A percentile compares a stretch with the other conserved stretches of the same genome.
Evolutionary conservation across 2,888 invertebrate species (phyloP).

Genomic region (Pheosia gnoma): DNA sequence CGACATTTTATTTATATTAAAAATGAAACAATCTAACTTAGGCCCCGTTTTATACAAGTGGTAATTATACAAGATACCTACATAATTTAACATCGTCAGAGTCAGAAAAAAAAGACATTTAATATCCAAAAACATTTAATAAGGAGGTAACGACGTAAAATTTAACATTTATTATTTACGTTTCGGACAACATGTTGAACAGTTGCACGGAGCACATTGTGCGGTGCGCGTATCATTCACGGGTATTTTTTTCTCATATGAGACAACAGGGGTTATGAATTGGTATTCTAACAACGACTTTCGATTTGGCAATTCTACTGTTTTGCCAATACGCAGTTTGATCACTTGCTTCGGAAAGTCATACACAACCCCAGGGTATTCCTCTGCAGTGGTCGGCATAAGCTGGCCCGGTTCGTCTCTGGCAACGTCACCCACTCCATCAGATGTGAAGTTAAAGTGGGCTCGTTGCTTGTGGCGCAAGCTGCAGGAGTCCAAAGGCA

Average conservation of each 20-base stretch:
- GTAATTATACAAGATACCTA: background rate
- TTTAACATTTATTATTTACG: constrained; percentile 22
- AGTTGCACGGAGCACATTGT: constrained; percentile 57
- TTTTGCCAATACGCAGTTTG: constrained; percentile 68
- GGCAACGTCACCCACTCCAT: constrained; percentile 70
- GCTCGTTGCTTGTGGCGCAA: constrained; percentile 71
- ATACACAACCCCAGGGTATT: constrained; percentile 69
- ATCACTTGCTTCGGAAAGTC: constrained; percentile 71
- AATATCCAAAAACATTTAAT: constrained; percentile 35
- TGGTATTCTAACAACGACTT: constrained; percentile 75
- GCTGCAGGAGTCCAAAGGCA: constrained; percentile 70
- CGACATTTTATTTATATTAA: constrained; percentile 50
- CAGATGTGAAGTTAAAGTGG: constrained; percentile 71
- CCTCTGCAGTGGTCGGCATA: constrained; percentile 52
- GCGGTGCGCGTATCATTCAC: constrained; percentile 67
- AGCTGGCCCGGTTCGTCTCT: constrained; percentile 72
- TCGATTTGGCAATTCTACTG: constrained; percentile 69
- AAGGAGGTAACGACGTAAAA: constrained; percentile 18
- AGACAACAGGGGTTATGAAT: constrained; percentile 67
- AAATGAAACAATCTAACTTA: constrained; percentile 18
- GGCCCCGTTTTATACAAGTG: constrained; percentile 9
- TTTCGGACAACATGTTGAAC: constrained; percentile 51
- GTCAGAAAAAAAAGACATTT: constrained; percentile 14
- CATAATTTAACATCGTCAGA: background rate
- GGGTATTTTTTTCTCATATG: constrained; percentile 56